Evolutionary conservation across 2,888 invertebrate species (phyloP).

Genomic region (Patella ulyssiponensis): DNA sequence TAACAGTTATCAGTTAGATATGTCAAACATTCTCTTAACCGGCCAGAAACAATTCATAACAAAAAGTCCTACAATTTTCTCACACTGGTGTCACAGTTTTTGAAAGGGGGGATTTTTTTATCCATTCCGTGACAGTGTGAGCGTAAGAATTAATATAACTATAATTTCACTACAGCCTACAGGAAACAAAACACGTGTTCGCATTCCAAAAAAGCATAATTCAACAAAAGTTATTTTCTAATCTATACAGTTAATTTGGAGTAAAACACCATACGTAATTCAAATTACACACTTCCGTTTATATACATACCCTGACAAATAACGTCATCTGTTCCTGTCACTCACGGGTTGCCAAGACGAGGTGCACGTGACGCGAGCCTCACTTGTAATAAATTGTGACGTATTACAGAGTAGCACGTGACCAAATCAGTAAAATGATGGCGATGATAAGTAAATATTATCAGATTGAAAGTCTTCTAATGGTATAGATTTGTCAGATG

Average conservation of each 20-base stretch:
- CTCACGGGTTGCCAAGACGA: too few relatives aligned
- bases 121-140: too few relatives aligned
- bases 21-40: neutral
- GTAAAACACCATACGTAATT: constrained; percentile 7
- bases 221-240: constrained; percentile 9
- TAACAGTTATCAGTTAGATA: constrained; percentile 7
- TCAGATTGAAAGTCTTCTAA: constrained; percentile 7
- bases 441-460: neutral
- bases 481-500: neutral
- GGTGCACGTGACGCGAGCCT: neutral
- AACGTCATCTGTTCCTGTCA: neutral
- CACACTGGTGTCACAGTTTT: neutral
- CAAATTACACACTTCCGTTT: constrained; percentile 11
- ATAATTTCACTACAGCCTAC: neutral
- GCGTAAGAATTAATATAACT: too few relatives aligned
- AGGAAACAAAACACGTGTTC: constrained; percentile 7
- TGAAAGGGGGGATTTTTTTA: too few relatives aligned
- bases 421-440: neutral
- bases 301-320: neutral
- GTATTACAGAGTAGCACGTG: constrained; percentile 9
- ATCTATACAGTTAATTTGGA: constrained; percentile 7
- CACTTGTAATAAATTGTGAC: constrained; percentile 3
- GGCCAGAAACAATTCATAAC: neutral
- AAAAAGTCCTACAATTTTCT: constrained; percentile 5
- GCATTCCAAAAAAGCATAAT: constrained; percentile 1